phyloP scores from a whole-genome alignment of 2,797 vertebrate species.

The Aselliscus stoliczkanus region DNA sequence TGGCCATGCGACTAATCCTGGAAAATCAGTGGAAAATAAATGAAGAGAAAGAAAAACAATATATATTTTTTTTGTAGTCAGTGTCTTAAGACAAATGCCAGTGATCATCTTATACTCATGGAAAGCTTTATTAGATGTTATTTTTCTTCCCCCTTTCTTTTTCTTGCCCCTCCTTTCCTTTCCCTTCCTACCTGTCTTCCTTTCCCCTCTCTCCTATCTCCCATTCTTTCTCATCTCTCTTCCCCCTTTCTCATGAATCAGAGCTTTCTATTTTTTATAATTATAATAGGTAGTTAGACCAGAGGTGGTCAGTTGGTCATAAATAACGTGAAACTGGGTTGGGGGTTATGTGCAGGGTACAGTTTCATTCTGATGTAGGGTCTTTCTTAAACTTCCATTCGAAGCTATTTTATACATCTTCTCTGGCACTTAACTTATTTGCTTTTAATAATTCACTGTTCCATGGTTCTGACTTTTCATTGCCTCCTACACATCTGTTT shows the following conservation, averaged over 20 bases:
- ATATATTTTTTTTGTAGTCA: background rate
- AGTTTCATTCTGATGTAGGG: background rate
- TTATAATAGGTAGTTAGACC: background rate
- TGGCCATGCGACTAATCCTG: background rate
- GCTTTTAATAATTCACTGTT: conserved; percentile 49
- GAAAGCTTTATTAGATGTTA: background rate
- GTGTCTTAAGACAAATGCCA: background rate
- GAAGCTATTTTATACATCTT: background rate
- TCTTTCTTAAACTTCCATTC: conserved; percentile 12
- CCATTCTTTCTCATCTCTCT: background rate
- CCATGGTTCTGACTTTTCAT: conserved; percentile 45
- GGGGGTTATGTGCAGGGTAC: background rate
- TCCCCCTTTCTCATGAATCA: background rate
- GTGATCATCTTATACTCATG: background rate
- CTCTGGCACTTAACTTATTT: conserved; percentile 45
- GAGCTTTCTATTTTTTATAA: conserved; percentile 20
- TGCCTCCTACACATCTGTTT: conserved; percentile 65
- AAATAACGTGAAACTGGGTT: background rate
- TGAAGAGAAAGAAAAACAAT: background rate
- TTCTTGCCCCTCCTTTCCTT: background rate
- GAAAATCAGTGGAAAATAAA: background rate
- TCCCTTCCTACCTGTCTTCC: background rate
- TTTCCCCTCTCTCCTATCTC: background rate
- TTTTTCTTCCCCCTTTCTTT: background rate
- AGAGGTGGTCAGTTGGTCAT: background rate